Base-by-base conservation (phyloP, 1,140 invertebrate species). In the Trigoniulus corallinus region DNA sequence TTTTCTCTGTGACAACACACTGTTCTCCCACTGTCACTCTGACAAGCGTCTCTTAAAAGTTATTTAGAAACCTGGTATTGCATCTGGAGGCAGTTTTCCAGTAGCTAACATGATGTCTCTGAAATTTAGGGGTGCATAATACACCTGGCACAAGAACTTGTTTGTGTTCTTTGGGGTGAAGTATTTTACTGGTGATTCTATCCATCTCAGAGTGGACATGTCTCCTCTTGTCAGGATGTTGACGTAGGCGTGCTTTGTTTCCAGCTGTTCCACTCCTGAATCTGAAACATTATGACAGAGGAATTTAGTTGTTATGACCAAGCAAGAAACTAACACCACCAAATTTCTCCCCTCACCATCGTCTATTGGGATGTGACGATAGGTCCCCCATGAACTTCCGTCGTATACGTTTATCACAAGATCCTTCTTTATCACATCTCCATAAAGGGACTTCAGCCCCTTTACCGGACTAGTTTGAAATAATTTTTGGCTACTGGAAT, bases 71-170 rank as follows among this genome's bases (percentile, higher is more conserved):
- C 85, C 86, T 40, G 92, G 92, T 39, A 97, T 73, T 29, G 92
- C 87, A 72, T 97, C 92, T 24, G 88, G 87, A 24, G 89, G 83
- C 34, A 98, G 72, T 68, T 95, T 94, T 53, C 93, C 93, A 23
- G 87, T 89, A 1, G 92, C 91, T 55, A 97, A 70, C 93, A 97
- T 97, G 34, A 98, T 81, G 65, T 98, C 93, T 52, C 92, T 78
- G 80, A 97, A 97, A 68, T 98, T 97, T 3, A 98, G 73, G 22
- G 93, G 82, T 2, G 92, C 81, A 67, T 91, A 96, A 62, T 92
- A 85, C 7, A 97, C 89, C 53, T 71, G 74, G 66, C 89, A 95
- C 1, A 92, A 67, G 15, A 7, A 15, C 15, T 7, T 7, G n/a
- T n/a, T n/a, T 59, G 63, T 65, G 59, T 66, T 73, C 64, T 46